phyloP scores from a whole-genome alignment of 2,797 vertebrate species.

The Tarsius wallacei region DNA sequence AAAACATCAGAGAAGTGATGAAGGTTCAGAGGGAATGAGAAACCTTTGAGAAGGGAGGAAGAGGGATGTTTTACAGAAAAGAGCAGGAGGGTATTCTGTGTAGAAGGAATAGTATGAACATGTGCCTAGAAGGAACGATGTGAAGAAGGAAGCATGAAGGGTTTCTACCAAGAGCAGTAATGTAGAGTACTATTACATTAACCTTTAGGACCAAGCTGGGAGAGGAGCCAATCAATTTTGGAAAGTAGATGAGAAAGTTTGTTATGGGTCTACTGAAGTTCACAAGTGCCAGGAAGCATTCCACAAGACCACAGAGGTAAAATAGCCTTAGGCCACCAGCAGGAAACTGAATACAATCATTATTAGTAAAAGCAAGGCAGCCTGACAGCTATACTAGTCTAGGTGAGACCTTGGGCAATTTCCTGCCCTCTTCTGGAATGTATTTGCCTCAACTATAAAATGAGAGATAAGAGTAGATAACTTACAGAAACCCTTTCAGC shows the following conservation, averaged over 20 bases:
- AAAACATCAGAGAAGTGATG: not conserved
- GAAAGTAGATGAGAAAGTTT: not conserved
- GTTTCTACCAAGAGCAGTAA: not conserved
- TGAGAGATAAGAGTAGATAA: not conserved
- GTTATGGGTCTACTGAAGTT: not conserved
- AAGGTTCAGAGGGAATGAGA: conserved; percentile 26
- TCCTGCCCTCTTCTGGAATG: not conserved
- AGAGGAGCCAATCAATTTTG: not conserved
- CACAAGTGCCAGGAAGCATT: not conserved
- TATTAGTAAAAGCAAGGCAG: not conserved
- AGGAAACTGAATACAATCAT: not conserved
- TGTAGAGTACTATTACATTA: not conserved
- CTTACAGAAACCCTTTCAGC: not conserved
- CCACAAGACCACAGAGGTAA: not conserved
- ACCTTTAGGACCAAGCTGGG: not conserved
- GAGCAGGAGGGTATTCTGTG: not conserved
- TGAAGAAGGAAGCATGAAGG: not conserved
- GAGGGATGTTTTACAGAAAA: not conserved
- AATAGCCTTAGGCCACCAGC: not conserved
- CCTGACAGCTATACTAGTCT: not conserved
- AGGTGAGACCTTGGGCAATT: not conserved
- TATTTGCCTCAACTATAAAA: not conserved
- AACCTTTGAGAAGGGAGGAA: not conserved
- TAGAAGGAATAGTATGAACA: not conserved
- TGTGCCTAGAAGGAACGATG: not conserved